phyloP scores from a whole-genome alignment of 2,113 vertebrate species.

The Hirundichthys speculiger region DNA sequence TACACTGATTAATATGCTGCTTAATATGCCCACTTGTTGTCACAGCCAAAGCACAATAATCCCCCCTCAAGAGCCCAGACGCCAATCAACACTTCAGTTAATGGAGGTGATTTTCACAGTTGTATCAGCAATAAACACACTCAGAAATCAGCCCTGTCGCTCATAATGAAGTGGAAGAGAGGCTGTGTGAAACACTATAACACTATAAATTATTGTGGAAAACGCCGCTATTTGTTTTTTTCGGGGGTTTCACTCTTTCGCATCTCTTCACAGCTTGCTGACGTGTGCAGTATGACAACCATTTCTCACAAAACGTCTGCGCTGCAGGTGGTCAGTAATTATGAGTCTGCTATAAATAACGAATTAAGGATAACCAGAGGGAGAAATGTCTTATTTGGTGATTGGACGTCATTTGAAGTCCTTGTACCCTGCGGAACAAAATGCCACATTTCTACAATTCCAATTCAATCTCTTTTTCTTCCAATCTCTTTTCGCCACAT shows the following conservation, averaged over 20 bases:
- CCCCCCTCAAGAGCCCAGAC: constrained; percentile 19
- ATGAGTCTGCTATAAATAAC: constrained; percentile 23
- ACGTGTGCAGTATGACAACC: not conserved
- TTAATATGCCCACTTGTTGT: constrained; percentile 26
- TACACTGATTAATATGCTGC: constrained; percentile 3
- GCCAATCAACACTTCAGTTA: constrained; percentile 43
- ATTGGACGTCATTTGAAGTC: constrained; percentile 41
- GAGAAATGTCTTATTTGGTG: not conserved
- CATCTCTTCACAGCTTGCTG: not conserved
- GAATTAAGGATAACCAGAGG: constrained; percentile 23
- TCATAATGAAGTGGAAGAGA: constrained; percentile 5
- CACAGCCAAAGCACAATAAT: constrained; percentile 6
- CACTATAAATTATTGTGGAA: constrained; percentile 28
- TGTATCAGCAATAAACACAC: constrained; percentile 38
- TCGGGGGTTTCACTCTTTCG: not conserved
- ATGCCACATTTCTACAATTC: constrained; percentile 32
- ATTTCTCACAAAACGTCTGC: no score
- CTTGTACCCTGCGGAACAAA: constrained; percentile 12
- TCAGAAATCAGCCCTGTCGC: constrained; percentile 27
- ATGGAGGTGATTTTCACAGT: constrained; percentile 36
- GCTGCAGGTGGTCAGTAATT: no score
- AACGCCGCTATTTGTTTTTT: constrained; percentile 4
- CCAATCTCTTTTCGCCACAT: not conserved
- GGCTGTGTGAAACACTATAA: constrained; percentile 29
- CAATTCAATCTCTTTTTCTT: constrained; percentile 22